A percentile compares a stretch with the other conserved stretches of the same genome.
These are phyloP conservation scores for Tympanoctomys barrerae DNA, from an alignment of 2,797 vertebrate genomes.

Conservation along the genomic window DNA sequence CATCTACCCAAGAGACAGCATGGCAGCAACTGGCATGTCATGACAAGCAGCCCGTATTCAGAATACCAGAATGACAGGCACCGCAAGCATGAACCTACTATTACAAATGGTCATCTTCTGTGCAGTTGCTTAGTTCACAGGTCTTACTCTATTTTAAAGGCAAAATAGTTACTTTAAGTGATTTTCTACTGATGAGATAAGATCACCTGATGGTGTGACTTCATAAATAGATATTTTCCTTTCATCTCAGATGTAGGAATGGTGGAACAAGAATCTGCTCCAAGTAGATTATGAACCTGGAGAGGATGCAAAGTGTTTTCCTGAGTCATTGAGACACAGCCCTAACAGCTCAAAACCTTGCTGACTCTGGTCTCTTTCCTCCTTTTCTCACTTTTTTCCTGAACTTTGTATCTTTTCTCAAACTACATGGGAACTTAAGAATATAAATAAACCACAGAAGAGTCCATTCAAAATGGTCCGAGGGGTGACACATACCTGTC, in stretches of 20 bases:
- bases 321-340: not conserved
- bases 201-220: not conserved
- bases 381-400: not conserved
- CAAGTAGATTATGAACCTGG: not conserved
- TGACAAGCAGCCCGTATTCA: too few species aligned
- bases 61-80: too few species aligned
- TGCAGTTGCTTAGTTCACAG: too few species aligned
- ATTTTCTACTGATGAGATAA: not conserved
- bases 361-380: not conserved
- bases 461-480: not conserved
- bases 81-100: too few species aligned
- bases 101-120: too few species aligned
- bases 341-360: not conserved
- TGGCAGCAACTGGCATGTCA: too few species aligned
- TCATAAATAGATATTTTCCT: not conserved
- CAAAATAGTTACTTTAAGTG: not conserved
- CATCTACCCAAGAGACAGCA: too few species aligned
- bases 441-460: not conserved
- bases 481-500: not conserved
- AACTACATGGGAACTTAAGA: not conserved
- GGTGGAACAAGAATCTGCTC: not conserved
- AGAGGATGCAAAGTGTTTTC: not conserved
- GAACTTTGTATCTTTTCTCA: constrained; percentile 5
- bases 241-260: not conserved
- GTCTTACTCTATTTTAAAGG: too few species aligned